phyloP scores from a whole-genome alignment of 2,888 invertebrate genomes.

The Netelia melanura region DNA sequence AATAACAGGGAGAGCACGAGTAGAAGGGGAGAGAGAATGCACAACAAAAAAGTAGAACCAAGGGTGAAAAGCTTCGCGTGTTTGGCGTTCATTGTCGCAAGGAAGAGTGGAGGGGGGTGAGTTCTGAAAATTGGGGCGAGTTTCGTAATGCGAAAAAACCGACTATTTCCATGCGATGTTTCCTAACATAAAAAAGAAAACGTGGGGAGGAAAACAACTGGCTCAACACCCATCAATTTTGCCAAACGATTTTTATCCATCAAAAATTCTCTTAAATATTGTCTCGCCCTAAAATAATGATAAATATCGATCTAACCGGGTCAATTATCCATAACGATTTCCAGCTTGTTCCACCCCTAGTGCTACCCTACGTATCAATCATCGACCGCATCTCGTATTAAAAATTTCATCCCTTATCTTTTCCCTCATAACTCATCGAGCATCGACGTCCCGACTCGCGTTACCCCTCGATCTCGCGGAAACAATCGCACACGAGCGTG shows the following conservation, averaged over 20 bases:
- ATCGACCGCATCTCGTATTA: not conserved
- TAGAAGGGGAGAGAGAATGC: not conserved
- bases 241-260: not conserved
- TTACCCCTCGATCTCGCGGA: not conserved
- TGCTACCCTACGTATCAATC: not conserved
- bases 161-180: not conserved
- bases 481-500: not conserved
- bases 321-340: too few relatives aligned
- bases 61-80: not conserved
- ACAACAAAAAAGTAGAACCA: not conserved
- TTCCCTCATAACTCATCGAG: too few relatives aligned
- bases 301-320: not conserved
- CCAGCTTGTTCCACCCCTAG: too few relatives aligned
- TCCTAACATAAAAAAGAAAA: not conserved
- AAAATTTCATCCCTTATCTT: too few relatives aligned
- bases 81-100: not conserved
- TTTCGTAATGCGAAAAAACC: not conserved
- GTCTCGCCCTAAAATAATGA: not conserved
- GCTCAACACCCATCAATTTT: not conserved
- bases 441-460: not conserved
- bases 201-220: not conserved
- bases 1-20: slow-evolving; percentile 11
- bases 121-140: not conserved
- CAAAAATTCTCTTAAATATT: not conserved
- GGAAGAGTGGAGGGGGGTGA: not conserved